Evolutionary conservation across 2,113 vertebrate genomes (phyloP).

Genomic region (Candoia aspera): DNA sequence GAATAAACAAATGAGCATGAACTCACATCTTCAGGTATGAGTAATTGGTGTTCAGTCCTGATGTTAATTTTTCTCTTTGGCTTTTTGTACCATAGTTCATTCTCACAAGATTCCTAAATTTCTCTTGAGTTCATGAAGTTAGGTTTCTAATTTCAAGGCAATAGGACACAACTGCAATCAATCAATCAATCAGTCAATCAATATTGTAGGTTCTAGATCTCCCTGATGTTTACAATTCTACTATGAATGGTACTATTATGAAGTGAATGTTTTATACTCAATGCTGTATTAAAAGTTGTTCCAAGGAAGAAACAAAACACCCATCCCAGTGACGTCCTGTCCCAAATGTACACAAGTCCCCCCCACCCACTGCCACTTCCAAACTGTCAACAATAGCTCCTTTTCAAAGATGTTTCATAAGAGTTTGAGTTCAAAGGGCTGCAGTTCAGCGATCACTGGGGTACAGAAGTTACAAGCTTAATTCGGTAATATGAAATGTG

Average conservation of each 20-base stretch:
- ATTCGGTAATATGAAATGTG: neutral
- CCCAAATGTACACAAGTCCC: neutral
- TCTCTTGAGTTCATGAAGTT: neutral
- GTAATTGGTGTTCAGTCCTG: neutral
- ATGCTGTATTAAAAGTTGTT: neutral
- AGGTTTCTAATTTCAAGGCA: constrained; percentile 12
- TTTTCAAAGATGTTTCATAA: neutral
- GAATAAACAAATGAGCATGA: neutral
- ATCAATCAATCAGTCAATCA: too few relatives aligned
- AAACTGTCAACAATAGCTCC: neutral
- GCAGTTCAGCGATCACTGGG: neutral
- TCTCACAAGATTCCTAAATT: neutral
- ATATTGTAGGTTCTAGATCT: neutral
- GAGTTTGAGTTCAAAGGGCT: neutral
- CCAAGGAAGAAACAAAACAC: constrained; percentile 13
- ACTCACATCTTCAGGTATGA: neutral
- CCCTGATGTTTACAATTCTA: neutral
- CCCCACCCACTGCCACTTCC: neutral
- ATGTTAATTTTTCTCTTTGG: neutral
- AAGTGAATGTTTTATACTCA: neutral
- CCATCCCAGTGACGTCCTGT: neutral
- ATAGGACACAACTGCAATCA: neutral
- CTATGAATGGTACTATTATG: constrained; percentile 21
- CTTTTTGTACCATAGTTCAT: neutral
- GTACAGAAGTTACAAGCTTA: neutral